Conservation (phyloP, 2,888 invertebrate genomes). For the Hesperia comma region DNA sequence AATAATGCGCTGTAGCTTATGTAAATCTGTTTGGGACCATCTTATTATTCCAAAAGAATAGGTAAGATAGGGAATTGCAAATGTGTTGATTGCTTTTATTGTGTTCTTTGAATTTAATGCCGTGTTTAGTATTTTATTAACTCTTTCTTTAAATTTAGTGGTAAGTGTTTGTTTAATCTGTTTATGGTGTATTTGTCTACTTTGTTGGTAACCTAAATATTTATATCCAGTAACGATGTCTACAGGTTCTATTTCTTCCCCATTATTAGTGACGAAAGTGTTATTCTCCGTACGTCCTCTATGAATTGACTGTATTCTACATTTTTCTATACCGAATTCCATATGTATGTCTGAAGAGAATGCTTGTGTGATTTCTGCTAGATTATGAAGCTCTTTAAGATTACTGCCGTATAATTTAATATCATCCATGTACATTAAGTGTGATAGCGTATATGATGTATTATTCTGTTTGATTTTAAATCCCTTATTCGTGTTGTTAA, state of each 20-base stretch:
- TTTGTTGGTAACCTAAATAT: slow-evolving; percentile 30
- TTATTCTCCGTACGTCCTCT: slow-evolving; percentile 27
- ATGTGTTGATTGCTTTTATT: slow-evolving; percentile 35
- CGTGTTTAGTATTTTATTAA: slow-evolving; percentile 23
- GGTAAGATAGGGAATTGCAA: slow-evolving; percentile 21
- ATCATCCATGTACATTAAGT: too few species aligned
- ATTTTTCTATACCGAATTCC: slow-evolving; percentile 41
- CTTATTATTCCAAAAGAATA: slow-evolving; percentile 29
- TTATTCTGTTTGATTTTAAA: slow-evolving; percentile 10
- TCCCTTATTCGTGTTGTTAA: slow-evolving; percentile 15
- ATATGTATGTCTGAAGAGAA: slow-evolving; percentile 36
- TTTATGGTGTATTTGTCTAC: too few species aligned
- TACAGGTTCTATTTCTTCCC: slow-evolving; percentile 32
- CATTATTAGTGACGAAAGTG: slow-evolving; percentile 16
- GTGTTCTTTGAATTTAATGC: slow-evolving; percentile 21
- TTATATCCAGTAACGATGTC: slow-evolving; percentile 30
- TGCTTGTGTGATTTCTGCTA: slow-evolving; percentile 17
- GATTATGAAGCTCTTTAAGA: slow-evolving; percentile 9
- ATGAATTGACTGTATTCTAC: slow-evolving; percentile 30
- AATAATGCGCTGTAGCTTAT: slow-evolving; percentile 12
- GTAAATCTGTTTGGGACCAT: slow-evolving; percentile 15
- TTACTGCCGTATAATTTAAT: slow-evolving; percentile 30
- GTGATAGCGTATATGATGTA: slow-evolving; percentile 5
- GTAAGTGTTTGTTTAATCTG: too few species aligned
- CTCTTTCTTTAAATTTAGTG: slow-evolving; percentile 21